These are phyloP conservation scores for Hyppa rectilinea DNA, from an alignment of 2,888 invertebrate species.

Conservation along the genomic window DNA sequence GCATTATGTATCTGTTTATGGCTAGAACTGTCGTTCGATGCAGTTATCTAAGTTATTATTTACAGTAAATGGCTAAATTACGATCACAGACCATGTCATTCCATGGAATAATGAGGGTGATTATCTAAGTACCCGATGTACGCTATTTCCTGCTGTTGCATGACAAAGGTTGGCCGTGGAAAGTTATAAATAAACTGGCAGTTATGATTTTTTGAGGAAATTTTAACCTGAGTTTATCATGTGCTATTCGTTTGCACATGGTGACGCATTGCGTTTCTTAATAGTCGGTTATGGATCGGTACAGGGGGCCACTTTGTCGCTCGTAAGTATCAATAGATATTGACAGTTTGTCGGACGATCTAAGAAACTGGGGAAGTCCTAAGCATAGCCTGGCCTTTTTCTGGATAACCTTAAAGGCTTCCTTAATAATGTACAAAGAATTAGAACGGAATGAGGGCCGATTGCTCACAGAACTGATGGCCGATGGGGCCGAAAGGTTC, in stretches of 20 bases:
- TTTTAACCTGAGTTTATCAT: neutral
- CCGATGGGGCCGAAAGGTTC: too few species aligned
- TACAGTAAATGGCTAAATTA: constrained; percentile 32
- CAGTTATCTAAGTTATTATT: constrained; percentile 33
- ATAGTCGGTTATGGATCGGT: neutral
- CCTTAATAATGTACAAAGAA: neutral
- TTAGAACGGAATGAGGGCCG: neutral
- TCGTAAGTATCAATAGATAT: neutral
- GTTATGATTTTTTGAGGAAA: constrained; percentile 1
- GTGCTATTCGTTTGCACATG: neutral
- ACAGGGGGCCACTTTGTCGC: neutral
- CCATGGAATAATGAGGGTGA: constrained; percentile 47
- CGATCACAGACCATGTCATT: constrained; percentile 48
- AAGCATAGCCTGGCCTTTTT: neutral
- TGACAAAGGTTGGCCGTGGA: constrained; percentile 37
- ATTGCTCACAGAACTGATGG: too few species aligned
- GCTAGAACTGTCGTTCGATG: constrained; percentile 4
- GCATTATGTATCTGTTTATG: neutral
- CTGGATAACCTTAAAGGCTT: neutral
- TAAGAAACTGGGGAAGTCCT: neutral
- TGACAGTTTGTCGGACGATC: neutral
- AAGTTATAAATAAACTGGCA: constrained; percentile 10
- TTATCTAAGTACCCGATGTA: constrained; percentile 32
- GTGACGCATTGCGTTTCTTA: neutral
- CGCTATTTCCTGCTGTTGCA: constrained; percentile 47